Evolutionary conservation across 2,888 invertebrate species (phyloP), one percentile per base, ranked within the genome.

Genomic region (Hylaea fasciaria): DNA sequence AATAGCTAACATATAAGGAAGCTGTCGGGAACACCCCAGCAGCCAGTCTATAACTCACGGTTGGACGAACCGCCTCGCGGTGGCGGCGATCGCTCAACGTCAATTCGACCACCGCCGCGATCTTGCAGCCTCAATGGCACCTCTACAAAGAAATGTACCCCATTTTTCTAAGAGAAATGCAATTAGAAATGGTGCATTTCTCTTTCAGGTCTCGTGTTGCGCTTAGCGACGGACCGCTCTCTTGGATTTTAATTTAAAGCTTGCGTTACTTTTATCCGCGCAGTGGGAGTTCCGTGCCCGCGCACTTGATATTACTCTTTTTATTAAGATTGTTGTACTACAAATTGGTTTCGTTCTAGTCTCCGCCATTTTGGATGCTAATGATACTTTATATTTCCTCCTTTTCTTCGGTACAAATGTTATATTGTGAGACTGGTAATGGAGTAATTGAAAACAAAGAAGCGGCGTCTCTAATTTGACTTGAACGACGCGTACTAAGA

Each of bases 131-230:
- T 78, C 82, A 77, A 78, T 80, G 77, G 76, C 77, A 81, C 80
- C 78, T 72, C 72, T 71, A 79, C 81, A 83, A 85, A 87, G 85
- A 85, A 88, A 85, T 86, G 82, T 82, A 80, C 77, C 75, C 82
- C 77, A 87, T 88, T 88, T 88, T 83, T 88, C 89, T 83, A 78
- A 66, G 72, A 76, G 83, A 84, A 87, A 85, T 86, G 86, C 84
- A 87, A 87, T 89, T 86, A 86, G 83, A 84, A 80, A 79, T 72
- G 76, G 77, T 82, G 81, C 79, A 81, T 82, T 86, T 85, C 80
- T 83, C 82, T 80, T 78, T 76, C 74, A 70, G 70, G 78, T 76
- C 77, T 74, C 70, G 77, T 78, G 80, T 81, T 82, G 81, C 78
- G 78, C 78, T 81, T 65, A 65, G 64, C 62, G 78, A 76, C 76